phyloP scores from a whole-genome alignment of 2,888 invertebrate species.

The Oligia fasciuncula region DNA sequence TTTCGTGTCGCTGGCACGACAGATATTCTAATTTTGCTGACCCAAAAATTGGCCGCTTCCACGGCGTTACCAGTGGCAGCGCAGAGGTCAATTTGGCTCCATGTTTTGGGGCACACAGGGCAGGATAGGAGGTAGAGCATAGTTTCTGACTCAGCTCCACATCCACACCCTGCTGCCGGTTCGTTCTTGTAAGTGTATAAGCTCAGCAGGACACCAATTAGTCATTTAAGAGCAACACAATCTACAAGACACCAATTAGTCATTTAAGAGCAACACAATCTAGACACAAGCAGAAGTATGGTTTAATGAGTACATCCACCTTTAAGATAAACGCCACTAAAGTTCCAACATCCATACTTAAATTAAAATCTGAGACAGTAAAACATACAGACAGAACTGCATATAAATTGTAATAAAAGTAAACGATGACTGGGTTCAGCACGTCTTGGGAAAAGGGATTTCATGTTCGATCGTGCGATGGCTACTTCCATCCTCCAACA shows the following conservation, averaged over 20 bases:
- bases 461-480: slow-evolving; percentile 57
- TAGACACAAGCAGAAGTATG: not conserved
- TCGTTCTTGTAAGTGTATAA: not conserved
- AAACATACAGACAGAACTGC: slow-evolving; percentile 12
- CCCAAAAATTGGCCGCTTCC: not conserved
- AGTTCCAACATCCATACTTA: not conserved
- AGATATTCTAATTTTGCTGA: not conserved
- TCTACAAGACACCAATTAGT: not conserved
- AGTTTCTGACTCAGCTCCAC: not conserved
- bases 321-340: slow-evolving; percentile 5
- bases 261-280: not conserved
- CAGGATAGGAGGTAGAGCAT: not conserved
- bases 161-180: not conserved
- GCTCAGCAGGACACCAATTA: not conserved
- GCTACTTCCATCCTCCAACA: slow-evolving; percentile 23
- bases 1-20: not conserved
- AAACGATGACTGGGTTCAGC: slow-evolving; percentile 47
- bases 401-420: slow-evolving; percentile 54
- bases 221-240: not conserved
- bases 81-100: no score
- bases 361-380: slow-evolving; percentile 4
- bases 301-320: slow-evolving; percentile 11
- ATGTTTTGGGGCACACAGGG: not conserved
- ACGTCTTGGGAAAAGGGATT: slow-evolving; percentile 64
- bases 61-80: no score